Evolutionary conservation across 2,888 invertebrate genomes (phyloP), one percentile per base, ranked within the genome.

Genomic region (Rapana venosa): DNA sequence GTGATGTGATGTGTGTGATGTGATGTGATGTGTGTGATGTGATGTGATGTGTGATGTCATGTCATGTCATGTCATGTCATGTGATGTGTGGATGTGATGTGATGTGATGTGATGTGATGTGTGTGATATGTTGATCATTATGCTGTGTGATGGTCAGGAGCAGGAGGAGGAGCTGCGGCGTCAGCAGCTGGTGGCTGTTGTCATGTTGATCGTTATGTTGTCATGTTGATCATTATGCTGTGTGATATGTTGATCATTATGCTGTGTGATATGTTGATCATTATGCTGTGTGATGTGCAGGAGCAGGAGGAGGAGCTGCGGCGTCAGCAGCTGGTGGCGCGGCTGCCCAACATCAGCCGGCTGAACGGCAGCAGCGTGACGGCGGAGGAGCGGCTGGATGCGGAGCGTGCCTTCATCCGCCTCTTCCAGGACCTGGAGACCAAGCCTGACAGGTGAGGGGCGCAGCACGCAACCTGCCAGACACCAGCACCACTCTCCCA

Each of bases 301-400:
- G 74, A 17, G 0, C 81, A 81, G 32, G 89, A 85, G 17, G 98
- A 98, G 96, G 98, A 98, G 96, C 98, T 98, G 96, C 97, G 98
- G 90, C 97, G 99, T 88, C 97, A 98, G 96, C 97, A 98, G 90
- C 96, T 98, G 88, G 98, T 99, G 87, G 98, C 98, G 22, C 97
- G 98, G 92, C 97, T 99, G 91, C 98, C 98, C 77, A 98, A 97
- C 96, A 97, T 99, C 85, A 97, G 97, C 92, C 98, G 98, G 88
- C 96, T 99, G 81, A 99, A 99, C 96, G 99, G 99, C 0, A 98
- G 99, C 90, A 98, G 98, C 32, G 98, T 99, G 93, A 97, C 97
- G 70, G 97, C 97, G 0, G 98, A 98, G 93, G 99, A 99, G 96
- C 97, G 98, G 90, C 98, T 98, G 96, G 98, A 98, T 95, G 98